Conservation (phyloP, 2,797 vertebrate species). For the Lepilemur septentrionalis region DNA sequence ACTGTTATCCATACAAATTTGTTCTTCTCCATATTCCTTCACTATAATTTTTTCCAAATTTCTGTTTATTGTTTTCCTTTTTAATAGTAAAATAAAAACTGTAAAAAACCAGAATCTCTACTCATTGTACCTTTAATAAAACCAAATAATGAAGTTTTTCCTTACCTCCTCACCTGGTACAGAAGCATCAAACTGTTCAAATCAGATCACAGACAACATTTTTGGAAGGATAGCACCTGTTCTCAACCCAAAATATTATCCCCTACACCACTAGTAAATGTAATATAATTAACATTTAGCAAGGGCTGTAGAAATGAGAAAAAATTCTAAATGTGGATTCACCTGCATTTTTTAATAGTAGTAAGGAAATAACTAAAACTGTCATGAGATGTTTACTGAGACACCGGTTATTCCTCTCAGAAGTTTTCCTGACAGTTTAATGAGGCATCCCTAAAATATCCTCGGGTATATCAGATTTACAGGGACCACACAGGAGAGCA, state of each 20-base stretch:
- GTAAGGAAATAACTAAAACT: background rate
- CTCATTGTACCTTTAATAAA: background rate
- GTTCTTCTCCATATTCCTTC: background rate
- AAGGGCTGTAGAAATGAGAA: background rate
- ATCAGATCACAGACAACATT: background rate
- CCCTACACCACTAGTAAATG: background rate
- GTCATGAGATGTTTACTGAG: background rate
- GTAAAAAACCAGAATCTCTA: background rate
- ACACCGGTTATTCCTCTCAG: background rate
- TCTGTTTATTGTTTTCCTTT: background rate
- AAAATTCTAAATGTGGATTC: background rate
- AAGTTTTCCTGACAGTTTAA: constrained; percentile 7
- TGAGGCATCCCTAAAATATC: background rate
- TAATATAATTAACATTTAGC: background rate
- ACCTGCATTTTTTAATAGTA: background rate
- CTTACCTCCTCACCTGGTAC: background rate
- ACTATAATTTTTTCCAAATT: background rate
- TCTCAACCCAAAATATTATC: background rate
- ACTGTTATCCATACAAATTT: background rate
- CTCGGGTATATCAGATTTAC: background rate
- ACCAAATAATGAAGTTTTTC: background rate
- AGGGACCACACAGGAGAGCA: background rate
- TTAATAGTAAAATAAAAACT: background rate
- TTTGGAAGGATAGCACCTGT: background rate
- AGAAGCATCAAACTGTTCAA: background rate